phyloP scores from a whole-genome alignment of 2,888 invertebrate species.

The Urechis unicinctus region DNA sequence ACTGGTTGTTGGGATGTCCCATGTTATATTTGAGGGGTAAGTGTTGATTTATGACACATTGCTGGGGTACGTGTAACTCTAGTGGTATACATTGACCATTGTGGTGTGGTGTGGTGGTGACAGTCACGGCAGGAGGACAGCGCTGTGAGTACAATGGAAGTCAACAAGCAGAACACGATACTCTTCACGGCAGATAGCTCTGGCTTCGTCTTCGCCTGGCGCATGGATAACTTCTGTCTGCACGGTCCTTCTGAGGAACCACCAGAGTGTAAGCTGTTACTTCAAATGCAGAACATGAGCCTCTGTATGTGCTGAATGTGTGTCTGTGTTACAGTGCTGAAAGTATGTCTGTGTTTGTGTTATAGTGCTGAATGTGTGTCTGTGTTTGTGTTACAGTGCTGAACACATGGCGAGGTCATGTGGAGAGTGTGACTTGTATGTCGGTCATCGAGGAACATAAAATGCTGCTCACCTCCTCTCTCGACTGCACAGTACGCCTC shows the following conservation, averaged over 20 bases:
- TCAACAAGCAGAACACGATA: conserved; percentile 31
- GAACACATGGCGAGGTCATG: conserved; percentile 46
- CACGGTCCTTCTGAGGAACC: conserved; percentile 25
- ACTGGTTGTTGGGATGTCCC: too few relatives aligned
- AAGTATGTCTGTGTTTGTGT: neutral
- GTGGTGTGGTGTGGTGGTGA: neutral
- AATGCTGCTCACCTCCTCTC: conserved; percentile 42
- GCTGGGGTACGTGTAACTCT: neutral
- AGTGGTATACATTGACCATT: neutral
- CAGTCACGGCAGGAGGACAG: conserved; percentile 4
- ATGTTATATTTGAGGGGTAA: too few relatives aligned
- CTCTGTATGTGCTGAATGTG: neutral
- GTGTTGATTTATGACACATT: neutral
- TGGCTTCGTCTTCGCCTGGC: conserved; percentile 47
- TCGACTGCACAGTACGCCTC: conserved; percentile 48
- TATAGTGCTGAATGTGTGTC: neutral
- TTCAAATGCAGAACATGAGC: neutral
- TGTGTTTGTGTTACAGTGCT: conserved; percentile 29
- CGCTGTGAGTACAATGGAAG: conserved; percentile 33
- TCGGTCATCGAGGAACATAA: conserved; percentile 43
- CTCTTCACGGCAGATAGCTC: conserved; percentile 42
- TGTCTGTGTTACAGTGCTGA: neutral
- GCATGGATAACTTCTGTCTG: conserved; percentile 41
- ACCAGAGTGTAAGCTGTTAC: conserved; percentile 35
- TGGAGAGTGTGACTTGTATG: conserved; percentile 44